Conservation (phyloP, 1,140 invertebrate genomes). For the Megalopta genalis region DNA sequence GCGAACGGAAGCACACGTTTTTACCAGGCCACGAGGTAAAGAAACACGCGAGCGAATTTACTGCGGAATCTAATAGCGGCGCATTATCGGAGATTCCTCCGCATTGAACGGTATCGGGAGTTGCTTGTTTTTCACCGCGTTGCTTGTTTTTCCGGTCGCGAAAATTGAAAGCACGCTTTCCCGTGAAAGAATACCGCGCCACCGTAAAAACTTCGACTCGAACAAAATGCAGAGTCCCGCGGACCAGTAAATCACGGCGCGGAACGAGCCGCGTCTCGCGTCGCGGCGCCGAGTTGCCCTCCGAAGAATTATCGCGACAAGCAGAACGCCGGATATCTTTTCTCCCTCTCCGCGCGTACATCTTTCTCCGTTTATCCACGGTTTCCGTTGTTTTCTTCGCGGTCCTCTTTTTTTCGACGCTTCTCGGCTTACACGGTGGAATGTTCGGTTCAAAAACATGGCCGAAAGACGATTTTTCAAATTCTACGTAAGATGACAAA, state of each 20-base stretch:
- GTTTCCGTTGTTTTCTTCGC: neutral
- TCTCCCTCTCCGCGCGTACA: neutral
- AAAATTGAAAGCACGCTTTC: neutral
- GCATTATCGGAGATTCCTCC: neutral
- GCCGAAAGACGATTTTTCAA: too few relatives aligned
- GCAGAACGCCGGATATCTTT: constrained; percentile 7
- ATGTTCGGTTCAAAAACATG: too few relatives aligned
- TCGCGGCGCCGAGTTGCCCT: neutral
- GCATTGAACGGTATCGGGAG: neutral
- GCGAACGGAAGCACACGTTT: too few relatives aligned
- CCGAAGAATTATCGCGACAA: constrained; percentile 23
- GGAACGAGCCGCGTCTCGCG: neutral
- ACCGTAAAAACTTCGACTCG: constrained; percentile 2
- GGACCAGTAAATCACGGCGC: constrained; percentile 1
- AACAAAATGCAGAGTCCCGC: constrained; percentile 2
- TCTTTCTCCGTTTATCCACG: neutral
- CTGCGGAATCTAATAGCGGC: too few relatives aligned
- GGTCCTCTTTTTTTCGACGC: neutral
- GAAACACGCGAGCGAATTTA: too few relatives aligned
- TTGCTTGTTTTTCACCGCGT: too few relatives aligned
- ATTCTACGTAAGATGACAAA: too few relatives aligned
- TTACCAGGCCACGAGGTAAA: too few relatives aligned
- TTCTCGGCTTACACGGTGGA: too few relatives aligned
- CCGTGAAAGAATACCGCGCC: neutral
- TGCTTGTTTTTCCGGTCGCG: neutral